Evolutionary conservation across 2,888 invertebrate genomes (phyloP), one percentile per base, ranked within the genome.

Genomic region (Pandemis corylana): DNA sequence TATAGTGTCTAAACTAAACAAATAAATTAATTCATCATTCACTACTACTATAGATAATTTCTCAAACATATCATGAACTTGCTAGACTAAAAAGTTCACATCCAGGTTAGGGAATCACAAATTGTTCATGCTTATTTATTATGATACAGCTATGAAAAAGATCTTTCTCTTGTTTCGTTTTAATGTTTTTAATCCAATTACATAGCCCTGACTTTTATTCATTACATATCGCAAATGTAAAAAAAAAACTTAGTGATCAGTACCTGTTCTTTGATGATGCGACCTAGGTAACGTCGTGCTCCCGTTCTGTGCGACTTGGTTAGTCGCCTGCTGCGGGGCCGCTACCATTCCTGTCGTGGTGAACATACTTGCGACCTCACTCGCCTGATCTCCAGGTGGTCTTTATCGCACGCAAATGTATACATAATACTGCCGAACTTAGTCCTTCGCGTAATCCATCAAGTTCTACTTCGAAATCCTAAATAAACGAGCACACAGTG

Each of bases 191-290:
- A 59, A 59, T 59, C 28, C 6, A 28, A 59, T 59, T 59, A 59
- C 5, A 59, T 12, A 59, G 59, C 9, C 20, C 20, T 28, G 59
- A 28, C 3, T 20, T 10, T 12, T 28, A 59, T 9, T 56, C 12
- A 56, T 51, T 51, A 7, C n/a, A 56, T 15, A 28, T 5, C 12
- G 9, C 13, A 15, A 7, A 20, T 20, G 20, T 12, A 59, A 28
- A 59, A 12, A 59, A 9, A 59, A 1, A 36, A 36, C 28, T 36
- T 36, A 2, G 28, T 28, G 12, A 20, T 53, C 20, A 53, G 76
- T 87, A 93, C 94, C 94, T 87, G 93, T 91, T 83, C 94, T 91
- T 82, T 94, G 94, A 82, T 94, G 94, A 81, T 94, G 94, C 53
- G 94, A 94, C 76, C 94, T 85, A 67, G 94, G 94, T 77, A 94